Base-by-base conservation (phyloP, 2,113 vertebrate species). In the Phocoena sinus region DNA sequence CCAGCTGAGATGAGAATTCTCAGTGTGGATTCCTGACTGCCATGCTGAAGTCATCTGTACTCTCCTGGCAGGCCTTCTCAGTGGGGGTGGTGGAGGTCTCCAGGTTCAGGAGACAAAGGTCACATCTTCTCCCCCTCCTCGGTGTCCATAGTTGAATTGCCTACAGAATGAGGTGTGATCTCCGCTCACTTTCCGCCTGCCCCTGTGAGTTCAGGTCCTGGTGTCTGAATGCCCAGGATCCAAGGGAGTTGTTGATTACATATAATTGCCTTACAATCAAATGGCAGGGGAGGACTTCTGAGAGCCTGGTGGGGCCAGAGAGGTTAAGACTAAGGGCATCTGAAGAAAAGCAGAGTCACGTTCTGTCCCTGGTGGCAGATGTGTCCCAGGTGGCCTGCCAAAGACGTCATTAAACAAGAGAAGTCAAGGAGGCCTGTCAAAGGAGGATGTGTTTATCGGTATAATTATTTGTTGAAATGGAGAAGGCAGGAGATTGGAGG, bases 311-410 rank as follows among this genome's bases (percentile, higher is more conserved):
- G 89, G 79, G 60, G 91, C 82, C 47, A 62, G 74, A 79, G 73
- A 96, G 90, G 89, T 87, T 58, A 96, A 93, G 76, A 62, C 71
- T 91, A 97, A 97, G 56, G 95, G 96, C 47, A 36, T 94, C 81
- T 76, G 77, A 91, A 86, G 91, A 77, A 94, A 94, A 97, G 56
- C 89, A 63, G 91, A 82, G 77, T 73, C 67, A 68, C 44, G 73
- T 56, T 50, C 53, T 63, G 36, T 71, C 23, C 80, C 36, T 28
- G 1, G 50, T 83, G 93, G 77, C 85, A 67, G 53, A 62, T 58
- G 31, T 53, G 26, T 95, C 85, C 65, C 81, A 23, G 63, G 58
- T 70, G 71, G 26, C 67, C 81, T 70, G 53, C 84, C 62, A 93
- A 21, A 28, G 53, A 94, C 17, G n/a, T 71, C 95, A 94, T 96